Conservation (phyloP, 2,113 vertebrate genomes). For the Atrichornis clamosus region DNA sequence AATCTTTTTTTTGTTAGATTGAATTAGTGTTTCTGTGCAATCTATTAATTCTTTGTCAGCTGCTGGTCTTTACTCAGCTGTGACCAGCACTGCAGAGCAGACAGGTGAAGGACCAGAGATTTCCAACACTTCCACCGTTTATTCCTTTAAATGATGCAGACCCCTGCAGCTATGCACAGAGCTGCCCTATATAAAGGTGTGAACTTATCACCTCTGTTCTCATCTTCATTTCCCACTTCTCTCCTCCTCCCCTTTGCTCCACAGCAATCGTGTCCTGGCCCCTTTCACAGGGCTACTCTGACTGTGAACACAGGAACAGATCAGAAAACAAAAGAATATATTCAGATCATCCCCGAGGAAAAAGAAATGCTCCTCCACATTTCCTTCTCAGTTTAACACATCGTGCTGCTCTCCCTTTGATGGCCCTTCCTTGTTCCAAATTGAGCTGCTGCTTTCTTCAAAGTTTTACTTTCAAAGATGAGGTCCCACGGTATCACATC, state of each 20-base stretch:
- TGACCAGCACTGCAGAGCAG: neutral
- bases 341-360: neutral
- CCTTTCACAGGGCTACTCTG: slow-evolving; percentile 3
- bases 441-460: slow-evolving; percentile 2
- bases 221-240: slow-evolving; percentile 49
- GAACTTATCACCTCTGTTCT: slow-evolving; percentile 58
- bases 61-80: neutral
- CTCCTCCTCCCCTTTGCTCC: slow-evolving; percentile 15
- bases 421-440: slow-evolving; percentile 30
- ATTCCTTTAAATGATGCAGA: neutral
- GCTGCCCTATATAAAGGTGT: slow-evolving; percentile 60
- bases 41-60: neutral
- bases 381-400: neutral
- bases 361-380: neutral
- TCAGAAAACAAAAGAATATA: slow-evolving; percentile 43
- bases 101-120: slow-evolving; percentile 2
- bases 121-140: slow-evolving; percentile 13
- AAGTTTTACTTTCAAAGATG: slow-evolving; percentile 36
- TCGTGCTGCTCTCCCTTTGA: neutral
- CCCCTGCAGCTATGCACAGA: slow-evolving; percentile 25
- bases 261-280: neutral
- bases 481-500: neutral
- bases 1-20: neutral
- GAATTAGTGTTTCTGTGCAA: neutral
- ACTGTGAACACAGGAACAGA: slow-evolving; percentile 40